Evolutionary conservation across 2,113 vertebrate genomes (phyloP).

Genomic region (Nyctibius bracteatus): DNA sequence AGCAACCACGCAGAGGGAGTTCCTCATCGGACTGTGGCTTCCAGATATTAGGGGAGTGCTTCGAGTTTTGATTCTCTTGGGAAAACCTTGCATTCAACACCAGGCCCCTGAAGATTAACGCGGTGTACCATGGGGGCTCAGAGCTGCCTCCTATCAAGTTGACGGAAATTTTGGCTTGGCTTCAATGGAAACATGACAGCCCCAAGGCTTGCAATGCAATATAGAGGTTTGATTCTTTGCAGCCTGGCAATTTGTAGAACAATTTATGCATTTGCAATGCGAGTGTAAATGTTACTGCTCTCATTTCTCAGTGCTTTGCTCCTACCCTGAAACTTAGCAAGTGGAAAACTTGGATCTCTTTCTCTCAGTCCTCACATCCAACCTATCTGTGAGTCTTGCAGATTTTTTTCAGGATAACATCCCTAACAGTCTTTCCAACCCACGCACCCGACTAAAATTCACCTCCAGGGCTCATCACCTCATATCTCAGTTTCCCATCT

Average conservation of each 20-base stretch:
- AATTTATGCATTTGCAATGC: neutral
- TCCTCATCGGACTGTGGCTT: neutral
- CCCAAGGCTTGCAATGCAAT: neutral
- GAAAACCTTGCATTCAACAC: neutral
- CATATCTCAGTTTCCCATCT: neutral
- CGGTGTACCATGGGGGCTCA: too few species aligned
- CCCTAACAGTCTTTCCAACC: neutral
- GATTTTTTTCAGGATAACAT: neutral
- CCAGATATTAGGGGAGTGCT: neutral
- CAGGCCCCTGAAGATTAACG: neutral
- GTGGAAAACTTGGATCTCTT: neutral
- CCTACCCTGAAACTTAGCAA: neutral
- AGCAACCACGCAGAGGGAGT: neutral
- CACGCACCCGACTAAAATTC: neutral
- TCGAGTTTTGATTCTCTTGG: neutral
- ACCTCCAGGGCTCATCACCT: neutral
- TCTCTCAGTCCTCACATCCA: neutral
- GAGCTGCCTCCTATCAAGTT: neutral
- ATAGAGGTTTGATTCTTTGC: neutral
- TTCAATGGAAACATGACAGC: neutral
- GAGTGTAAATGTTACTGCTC: neutral
- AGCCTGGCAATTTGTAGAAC: neutral
- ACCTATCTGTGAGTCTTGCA: neutral
- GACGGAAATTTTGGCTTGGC: neutral
- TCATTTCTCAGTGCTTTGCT: neutral